Base-by-base conservation (phyloP, 2,113 vertebrate genomes). In the Ondatra zibethicus region DNA sequence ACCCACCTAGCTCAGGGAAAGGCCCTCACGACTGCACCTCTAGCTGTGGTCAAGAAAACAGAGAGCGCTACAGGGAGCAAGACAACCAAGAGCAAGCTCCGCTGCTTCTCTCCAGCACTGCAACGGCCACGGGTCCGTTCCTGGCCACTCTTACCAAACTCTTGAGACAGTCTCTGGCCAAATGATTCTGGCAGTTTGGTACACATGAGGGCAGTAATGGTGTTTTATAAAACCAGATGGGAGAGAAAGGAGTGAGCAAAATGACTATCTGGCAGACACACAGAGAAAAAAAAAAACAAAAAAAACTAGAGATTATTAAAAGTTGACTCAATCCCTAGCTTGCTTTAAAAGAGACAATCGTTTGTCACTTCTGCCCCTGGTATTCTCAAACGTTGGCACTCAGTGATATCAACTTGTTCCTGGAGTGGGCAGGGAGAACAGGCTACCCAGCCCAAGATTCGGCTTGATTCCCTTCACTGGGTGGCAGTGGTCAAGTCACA, bases 281-380 rank as follows among this genome's bases (percentile, higher is more conserved):
- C 19, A 68, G 45, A 88, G n/a, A 66, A 47, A 94, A 47, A n/a
- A 23, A 92, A 47, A n/a, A 21, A 27, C 1, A 94, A 33, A 50
- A 19, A 91, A 45, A 33, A 17, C 61, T 3, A 13, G 33, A 70
- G 47, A 55, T 63, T 78, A 84, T 78, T 42, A 42, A 82, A 94
- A 88, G 88, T 45, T 14, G 7, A 81, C 58, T 72, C 19, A 17
- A 89, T 75, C 25, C 11, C 33, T 55, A 65, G 68, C 45, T 42
- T 94, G 73, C 86, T 89, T n/a, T 61, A 65, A 65, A 91, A 92
- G 73, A 93, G 39, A 87, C 47, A 45, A 39, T 52, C 39, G 92
- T 95, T 50, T 21, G 52, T 86, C 65, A 88, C 19, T 5, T 11
- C 7, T 76, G 66, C 1, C 81, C 65, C 50, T 39, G 50, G 25